Evolutionary conservation across 2,113 vertebrate species (phyloP).

Genomic region (Corydoras sp.): DNA sequence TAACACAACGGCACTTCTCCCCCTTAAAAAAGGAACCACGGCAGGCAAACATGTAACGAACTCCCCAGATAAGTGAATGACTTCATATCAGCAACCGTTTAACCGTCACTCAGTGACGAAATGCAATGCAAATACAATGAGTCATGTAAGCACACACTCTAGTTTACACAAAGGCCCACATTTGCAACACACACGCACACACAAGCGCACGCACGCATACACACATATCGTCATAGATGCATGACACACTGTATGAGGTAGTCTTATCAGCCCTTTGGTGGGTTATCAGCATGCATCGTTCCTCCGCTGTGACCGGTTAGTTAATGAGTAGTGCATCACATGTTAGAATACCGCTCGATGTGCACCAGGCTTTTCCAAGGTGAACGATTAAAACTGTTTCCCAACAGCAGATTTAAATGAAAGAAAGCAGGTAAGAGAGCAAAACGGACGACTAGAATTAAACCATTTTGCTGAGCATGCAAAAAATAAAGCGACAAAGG

Average conservation of each 20-base stretch:
- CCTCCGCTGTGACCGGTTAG: background rate
- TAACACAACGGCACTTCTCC: conserved; percentile 6
- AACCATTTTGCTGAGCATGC: background rate
- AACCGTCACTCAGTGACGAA: conserved; percentile 34
- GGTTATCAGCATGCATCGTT: conserved; percentile 16
- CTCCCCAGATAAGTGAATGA: conserved; percentile 21
- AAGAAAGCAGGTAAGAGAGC: conserved; percentile 19
- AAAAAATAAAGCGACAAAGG: conserved; percentile 17
- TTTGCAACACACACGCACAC: conserved; percentile 1
- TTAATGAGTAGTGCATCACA: background rate
- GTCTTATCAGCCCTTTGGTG: background rate
- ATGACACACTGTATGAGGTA: background rate
- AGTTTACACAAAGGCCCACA: conserved; percentile 17
- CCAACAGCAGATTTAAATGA: no score
- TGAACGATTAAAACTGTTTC: no score
- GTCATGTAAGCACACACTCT: conserved; percentile 18
- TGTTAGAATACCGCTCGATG: background rate
- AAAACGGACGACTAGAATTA: background rate
- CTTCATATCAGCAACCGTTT: conserved; percentile 33
- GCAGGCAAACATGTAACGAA: background rate
- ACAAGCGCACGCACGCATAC: conserved; percentile 7
- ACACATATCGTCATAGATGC: conserved; percentile 1
- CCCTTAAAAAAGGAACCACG: conserved; percentile 1
- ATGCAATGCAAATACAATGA: conserved; percentile 23
- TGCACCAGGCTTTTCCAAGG: background rate